Evolutionary conservation across 2,888 invertebrate genomes (phyloP), one percentile per base, ranked within the genome.

Genomic region (Nomada hirtipes): DNA sequence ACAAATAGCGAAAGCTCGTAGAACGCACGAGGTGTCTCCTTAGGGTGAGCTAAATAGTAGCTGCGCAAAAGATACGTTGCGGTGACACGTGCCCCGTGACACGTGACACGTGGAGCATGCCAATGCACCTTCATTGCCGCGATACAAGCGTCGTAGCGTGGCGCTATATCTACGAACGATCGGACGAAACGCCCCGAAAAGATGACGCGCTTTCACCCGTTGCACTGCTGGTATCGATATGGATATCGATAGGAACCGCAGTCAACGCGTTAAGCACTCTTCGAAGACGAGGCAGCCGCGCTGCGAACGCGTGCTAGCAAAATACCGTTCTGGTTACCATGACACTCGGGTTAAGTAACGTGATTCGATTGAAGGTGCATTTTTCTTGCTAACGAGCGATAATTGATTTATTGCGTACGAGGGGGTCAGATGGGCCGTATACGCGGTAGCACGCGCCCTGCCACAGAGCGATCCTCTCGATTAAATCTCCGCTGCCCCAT

Each of bases 281-380:
- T 61, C 47, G 69, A 70, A 69, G 77, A 82, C 52, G 76, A 75
- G 70, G 70, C 15, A 52, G 52, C 50, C 15, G 53, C n/a, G n/a
- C 29, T 50, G 42, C 7, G 44, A 60, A 23, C 68, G 73, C 83
- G 76, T 71, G 73, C 55, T 71, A 61, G 76, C 68, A 23, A 59
- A 80, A 76, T 53, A 71, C 63, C 78, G 74, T 77, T 70, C 79
- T 52, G 79, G 76, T 79, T 79, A 68, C 68, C 82, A 79, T 80
- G 87, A 82, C 84, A 83, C 84, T 50, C 86, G 90, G 90, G 91
- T 92, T 90, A 92, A 92, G 88, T 90, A 88, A 86, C 82, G 83
- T 90, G 81, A 92, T 92, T 92, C 90, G 91, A 93, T 93, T 89
- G 90, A 91, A 89, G 86, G 89, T 90, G 86, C 89, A 93, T 92